Percentiles rank a stretch among this genome's conserved stretches.
Conservation (phyloP, 2,888 invertebrate species). For the Eupithecia centaureata region DNA sequence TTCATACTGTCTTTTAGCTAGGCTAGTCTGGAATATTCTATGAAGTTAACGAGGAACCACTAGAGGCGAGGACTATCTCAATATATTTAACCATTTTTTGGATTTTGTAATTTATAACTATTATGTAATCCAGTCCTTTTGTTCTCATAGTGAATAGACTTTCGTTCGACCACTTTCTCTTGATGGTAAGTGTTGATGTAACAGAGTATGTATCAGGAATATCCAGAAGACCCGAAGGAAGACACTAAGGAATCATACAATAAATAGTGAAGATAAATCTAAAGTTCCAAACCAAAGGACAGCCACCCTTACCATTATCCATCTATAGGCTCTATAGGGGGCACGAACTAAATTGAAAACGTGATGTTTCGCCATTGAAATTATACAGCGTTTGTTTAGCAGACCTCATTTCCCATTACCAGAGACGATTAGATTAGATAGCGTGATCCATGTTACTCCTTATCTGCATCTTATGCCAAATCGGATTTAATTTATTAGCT, state of each 20-base stretch:
- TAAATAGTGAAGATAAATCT: neutral
- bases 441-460: neutral
- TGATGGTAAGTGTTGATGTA: no score
- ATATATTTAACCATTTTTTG: no score
- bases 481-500: no score
- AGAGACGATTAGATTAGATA: constrained; percentile 11
- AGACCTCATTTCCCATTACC: constrained; percentile 36
- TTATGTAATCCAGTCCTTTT: no score
- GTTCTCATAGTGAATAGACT: neutral
- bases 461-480: neutral
- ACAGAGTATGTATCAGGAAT: no score
- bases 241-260: no score
- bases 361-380: constrained; percentile 50
- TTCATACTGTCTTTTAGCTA: neutral
- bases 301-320: constrained; percentile 26
- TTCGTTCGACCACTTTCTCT: no score
- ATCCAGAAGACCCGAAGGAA: no score
- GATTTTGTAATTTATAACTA: no score
- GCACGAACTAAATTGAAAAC: constrained; percentile 56
- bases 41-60: no score
- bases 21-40: neutral
- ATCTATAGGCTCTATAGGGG: constrained; percentile 12
- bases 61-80: no score
- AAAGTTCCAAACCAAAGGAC: neutral
- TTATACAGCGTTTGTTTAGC: constrained; percentile 42